Evolutionary conservation across 2,888 invertebrate genomes (phyloP).

Genomic region (Drosophila nr. medialis): DNA sequence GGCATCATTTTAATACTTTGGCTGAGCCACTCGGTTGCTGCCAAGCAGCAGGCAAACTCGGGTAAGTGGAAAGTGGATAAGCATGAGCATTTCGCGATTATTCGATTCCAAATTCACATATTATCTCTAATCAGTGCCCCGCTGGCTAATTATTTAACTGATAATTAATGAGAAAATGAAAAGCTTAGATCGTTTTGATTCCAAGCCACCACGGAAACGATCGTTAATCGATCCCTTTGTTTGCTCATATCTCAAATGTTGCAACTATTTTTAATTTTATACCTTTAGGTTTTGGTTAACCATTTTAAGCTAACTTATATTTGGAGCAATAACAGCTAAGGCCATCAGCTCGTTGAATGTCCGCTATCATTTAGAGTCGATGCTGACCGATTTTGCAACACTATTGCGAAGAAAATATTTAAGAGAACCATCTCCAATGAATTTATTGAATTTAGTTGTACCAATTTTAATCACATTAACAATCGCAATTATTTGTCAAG

Average conservation of each 20-base stretch:
- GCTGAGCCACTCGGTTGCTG: background rate
- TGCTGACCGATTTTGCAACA: background rate
- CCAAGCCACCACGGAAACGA: background rate
- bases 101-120: background rate
- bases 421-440: background rate
- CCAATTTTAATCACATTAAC: background rate
- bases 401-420: background rate
- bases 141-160: background rate
- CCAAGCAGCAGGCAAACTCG: background rate
- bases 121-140: background rate
- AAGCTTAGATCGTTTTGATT: background rate
- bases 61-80: background rate
- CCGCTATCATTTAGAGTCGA: background rate
- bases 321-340: background rate
- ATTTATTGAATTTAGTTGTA: background rate
- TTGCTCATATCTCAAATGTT: background rate
- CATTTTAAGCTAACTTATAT: background rate
- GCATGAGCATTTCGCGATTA: background rate
- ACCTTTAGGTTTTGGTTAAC: background rate
- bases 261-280: background rate
- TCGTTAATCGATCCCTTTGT: background rate
- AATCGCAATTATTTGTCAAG: slow-evolving; percentile 16
- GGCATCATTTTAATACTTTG: background rate
- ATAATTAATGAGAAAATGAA: background rate
- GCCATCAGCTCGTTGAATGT: background rate